Percentiles rank a stretch among this genome's conserved stretches.
These are phyloP conservation scores for Sarcophilus harrisii DNA, from an alignment of 2,797 vertebrate species.

Conservation along the genomic window DNA sequence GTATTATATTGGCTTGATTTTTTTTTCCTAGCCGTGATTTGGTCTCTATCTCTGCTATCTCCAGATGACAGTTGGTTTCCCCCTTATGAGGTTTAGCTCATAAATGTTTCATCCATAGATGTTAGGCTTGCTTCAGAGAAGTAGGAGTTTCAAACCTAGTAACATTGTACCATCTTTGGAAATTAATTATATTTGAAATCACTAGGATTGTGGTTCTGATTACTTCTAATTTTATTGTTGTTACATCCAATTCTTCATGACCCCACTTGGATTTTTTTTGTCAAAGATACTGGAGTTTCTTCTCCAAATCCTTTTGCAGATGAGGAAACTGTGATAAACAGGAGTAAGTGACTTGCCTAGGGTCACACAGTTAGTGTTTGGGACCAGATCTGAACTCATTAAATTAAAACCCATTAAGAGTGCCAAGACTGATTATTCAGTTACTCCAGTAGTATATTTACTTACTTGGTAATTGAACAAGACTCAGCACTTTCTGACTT, in stretches of 20 bases:
- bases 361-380: too few relatives aligned
- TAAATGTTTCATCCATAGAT: not conserved
- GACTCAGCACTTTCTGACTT: not conserved
- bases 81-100: not conserved
- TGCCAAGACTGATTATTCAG: not conserved
- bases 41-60: not conserved
- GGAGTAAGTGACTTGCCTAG: too few relatives aligned
- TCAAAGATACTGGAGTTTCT: too few relatives aligned
- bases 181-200: not conserved
- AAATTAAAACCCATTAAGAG: not conserved
- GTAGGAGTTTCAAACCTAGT: too few relatives aligned
- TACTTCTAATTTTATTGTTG: too few relatives aligned
- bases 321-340: too few relatives aligned
- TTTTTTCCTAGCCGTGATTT: not conserved
- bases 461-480: not conserved
- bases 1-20: not conserved
- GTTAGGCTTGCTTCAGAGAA: not conserved
- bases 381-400: too few relatives aligned
- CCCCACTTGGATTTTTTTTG: too few relatives aligned
- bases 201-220: too few relatives aligned
- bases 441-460: not conserved
- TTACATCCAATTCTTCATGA: too few relatives aligned
- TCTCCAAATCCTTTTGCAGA: too few relatives aligned
- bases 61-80: not conserved
- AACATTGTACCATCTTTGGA: not conserved